A percentile compares a stretch with the other conserved stretches of the same genome.
Conservation (phyloP, 2,797 vertebrate genomes). For the Centropyge bicolor region DNA sequence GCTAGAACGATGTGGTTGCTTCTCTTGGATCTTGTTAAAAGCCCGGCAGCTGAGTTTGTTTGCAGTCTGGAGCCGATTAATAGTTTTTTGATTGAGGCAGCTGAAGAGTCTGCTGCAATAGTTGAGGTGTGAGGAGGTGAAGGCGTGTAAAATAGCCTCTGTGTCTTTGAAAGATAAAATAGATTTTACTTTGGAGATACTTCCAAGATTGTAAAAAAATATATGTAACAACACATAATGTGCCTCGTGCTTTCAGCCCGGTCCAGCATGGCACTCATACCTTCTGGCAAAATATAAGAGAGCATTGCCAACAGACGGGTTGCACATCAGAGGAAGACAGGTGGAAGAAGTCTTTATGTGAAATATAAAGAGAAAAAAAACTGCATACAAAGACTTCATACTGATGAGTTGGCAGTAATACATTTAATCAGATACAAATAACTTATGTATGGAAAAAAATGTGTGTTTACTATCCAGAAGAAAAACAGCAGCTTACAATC, state of each 20-base stretch:
- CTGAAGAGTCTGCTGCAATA: too few species aligned
- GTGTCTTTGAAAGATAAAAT: not conserved
- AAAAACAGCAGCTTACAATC: not conserved
- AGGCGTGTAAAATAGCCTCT: not conserved
- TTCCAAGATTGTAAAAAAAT: not conserved
- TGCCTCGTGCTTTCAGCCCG: slow-evolving; percentile 18
- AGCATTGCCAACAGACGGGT: slow-evolving; percentile 15
- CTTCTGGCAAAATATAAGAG: slow-evolving; percentile 17
- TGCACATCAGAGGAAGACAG: slow-evolving; percentile 28
- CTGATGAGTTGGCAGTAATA: not conserved
- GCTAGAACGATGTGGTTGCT: not conserved
- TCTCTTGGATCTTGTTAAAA: not conserved
- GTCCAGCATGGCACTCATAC: not conserved
- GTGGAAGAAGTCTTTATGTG: slow-evolving; percentile 29
- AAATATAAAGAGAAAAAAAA: slow-evolving; percentile 28
- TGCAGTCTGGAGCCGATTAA: not conserved
- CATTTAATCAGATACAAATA: not conserved
- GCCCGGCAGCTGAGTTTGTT: not conserved
- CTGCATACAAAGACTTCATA: slow-evolving; percentile 2
- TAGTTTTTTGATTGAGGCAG: not conserved
- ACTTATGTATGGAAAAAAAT: not conserved
- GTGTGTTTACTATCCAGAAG: not conserved
- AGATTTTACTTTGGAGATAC: not conserved
- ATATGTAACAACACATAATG: slow-evolving; percentile 1
- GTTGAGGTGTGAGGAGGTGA: not conserved